These are phyloP conservation scores for Reticulitermes speratus DNA, from an alignment of 1,140 invertebrate genomes.

Conservation along the genomic window DNA sequence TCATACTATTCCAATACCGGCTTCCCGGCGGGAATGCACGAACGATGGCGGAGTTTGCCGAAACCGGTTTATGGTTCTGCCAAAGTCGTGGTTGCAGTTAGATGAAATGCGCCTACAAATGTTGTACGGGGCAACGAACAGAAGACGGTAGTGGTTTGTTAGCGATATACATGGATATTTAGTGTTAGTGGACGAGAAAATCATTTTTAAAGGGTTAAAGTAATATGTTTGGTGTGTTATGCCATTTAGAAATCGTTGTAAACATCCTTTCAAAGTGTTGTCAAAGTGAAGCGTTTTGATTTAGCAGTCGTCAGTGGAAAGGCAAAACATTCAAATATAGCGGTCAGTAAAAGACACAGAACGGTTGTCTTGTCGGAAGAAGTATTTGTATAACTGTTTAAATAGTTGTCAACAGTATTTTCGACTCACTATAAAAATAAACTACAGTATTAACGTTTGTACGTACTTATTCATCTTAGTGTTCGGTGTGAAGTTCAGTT, in stretches of 20 bases:
- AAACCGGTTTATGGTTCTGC: conserved; percentile 18
- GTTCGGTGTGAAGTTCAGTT: background rate
- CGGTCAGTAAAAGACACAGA: background rate
- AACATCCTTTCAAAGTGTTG: background rate
- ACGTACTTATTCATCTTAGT: background rate
- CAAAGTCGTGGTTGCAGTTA: conserved; percentile 5
- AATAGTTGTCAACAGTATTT: background rate
- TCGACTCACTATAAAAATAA: background rate
- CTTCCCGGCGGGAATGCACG: background rate
- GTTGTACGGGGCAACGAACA: conserved; percentile 10
- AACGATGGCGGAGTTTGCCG: background rate
- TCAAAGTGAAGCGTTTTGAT: background rate
- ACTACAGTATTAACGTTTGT: background rate
- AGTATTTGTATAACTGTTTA: background rate
- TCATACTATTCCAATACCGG: conserved; percentile 18
- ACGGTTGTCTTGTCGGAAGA: background rate
- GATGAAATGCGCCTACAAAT: background rate
- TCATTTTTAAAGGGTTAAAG: background rate
- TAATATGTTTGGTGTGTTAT: background rate
- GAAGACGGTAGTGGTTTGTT: conserved; percentile 8
- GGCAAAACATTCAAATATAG: background rate
- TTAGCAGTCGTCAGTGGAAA: background rate
- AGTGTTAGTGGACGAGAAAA: background rate
- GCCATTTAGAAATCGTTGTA: background rate
- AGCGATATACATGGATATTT: background rate